phyloP scores from a whole-genome alignment of 1,140 invertebrate genomes.

The Adelges cooleyi region DNA sequence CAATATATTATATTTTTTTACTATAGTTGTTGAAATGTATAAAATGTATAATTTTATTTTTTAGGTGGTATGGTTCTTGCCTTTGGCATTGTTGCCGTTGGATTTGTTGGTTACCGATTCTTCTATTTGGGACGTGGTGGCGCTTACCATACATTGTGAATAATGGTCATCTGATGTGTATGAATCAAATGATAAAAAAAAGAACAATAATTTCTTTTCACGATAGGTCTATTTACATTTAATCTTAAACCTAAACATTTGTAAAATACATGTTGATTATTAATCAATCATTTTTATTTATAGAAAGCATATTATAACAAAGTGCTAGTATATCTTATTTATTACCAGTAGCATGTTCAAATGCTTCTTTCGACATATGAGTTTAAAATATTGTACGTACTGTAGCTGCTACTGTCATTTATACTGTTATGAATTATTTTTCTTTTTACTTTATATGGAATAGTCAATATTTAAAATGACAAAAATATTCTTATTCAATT shows the following conservation, averaged over 20 bases:
- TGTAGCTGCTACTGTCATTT: constrained; percentile 2
- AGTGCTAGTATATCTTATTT: not conserved
- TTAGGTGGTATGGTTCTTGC: constrained; percentile 14
- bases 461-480: constrained; percentile 1
- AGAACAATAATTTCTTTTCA: not conserved
- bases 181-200: constrained; percentile 13
- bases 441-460: constrained; percentile 7
- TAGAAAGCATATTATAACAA: too few species aligned
- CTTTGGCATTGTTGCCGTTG: constrained; percentile 10
- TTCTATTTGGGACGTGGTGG: constrained; percentile 13
- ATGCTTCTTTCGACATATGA: not conserved
- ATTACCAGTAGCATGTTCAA: constrained; percentile 4
- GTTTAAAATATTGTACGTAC: not conserved
- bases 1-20: too few species aligned
- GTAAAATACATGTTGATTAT: constrained; percentile 1
- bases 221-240: constrained; percentile 1
- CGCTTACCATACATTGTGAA: constrained; percentile 22
- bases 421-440: not conserved
- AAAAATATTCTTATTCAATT: constrained; percentile 11
- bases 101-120: constrained; percentile 18
- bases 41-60: not conserved
- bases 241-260: constrained; percentile 4
- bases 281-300: too few species aligned
- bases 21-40: not conserved
- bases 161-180: not conserved